These are phyloP conservation scores for Meta bourneti DNA, from an alignment of 2,888 invertebrate genomes.

Conservation along the genomic window DNA sequence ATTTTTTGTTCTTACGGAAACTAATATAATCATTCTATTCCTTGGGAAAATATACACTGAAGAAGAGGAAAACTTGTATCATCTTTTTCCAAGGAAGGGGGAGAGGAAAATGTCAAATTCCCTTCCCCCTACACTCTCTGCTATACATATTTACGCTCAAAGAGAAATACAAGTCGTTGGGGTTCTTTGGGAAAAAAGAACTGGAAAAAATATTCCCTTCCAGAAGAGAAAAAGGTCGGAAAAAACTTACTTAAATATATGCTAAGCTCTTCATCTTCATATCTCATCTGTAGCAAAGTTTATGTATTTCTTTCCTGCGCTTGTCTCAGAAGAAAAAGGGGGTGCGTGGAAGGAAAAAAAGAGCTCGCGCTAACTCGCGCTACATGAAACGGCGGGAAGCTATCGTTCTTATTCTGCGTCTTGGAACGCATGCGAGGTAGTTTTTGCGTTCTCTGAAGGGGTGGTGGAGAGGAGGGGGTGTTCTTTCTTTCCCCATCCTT, in stretches of 20 bases:
- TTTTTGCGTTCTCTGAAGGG: background rate
- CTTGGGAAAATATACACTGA: slow-evolving; percentile 10
- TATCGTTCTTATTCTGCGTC: slow-evolving; percentile 6
- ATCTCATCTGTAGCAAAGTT: slow-evolving; percentile 40
- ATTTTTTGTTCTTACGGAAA: background rate
- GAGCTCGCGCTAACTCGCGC: background rate
- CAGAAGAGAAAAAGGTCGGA: background rate
- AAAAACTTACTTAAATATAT: slow-evolving; percentile 58
- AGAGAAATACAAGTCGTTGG: slow-evolving; percentile 6
- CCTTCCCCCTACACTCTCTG: background rate
- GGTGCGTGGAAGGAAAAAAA: background rate
- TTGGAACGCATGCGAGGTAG: slow-evolving; percentile 12
- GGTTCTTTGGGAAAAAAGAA: background rate
- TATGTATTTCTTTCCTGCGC: slow-evolving; percentile 7
- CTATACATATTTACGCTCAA: slow-evolving; percentile 16
- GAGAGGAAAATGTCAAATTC: slow-evolving; percentile 1
- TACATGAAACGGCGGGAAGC: background rate
- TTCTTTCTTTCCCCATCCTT: background rate
- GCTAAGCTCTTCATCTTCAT: slow-evolving; percentile 66
- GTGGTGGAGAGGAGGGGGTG: background rate
- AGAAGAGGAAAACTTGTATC: background rate
- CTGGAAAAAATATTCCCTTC: background rate
- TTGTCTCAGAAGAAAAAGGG: too few relatives aligned
- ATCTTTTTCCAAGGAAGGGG: background rate
- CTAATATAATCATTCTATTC: slow-evolving; percentile 12